These are phyloP conservation scores for Eulacestoma nigropectus DNA, from an alignment of 2,113 vertebrate genomes.

Conservation along the genomic window DNA sequence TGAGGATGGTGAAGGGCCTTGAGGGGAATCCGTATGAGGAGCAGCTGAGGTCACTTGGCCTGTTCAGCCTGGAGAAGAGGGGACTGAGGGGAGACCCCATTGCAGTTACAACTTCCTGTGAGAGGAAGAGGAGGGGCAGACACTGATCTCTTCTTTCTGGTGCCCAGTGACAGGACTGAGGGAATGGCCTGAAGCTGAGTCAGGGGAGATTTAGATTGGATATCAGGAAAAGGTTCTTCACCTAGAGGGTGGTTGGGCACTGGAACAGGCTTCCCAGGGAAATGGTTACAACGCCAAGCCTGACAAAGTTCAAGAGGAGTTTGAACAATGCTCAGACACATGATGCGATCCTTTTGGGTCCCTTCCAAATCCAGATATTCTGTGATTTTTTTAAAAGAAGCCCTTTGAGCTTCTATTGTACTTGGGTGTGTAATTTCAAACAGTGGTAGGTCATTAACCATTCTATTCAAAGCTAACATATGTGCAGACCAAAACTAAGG, in stretches of 20 bases:
- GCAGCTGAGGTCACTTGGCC: fast-evolving
- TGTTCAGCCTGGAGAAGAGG: background rate
- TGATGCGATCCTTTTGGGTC: background rate
- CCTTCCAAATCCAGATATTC: background rate
- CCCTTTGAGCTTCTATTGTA: background rate
- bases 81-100: background rate
- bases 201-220: background rate
- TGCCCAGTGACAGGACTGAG: background rate
- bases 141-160: background rate
- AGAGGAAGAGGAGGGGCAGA: background rate
- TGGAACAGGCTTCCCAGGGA: background rate
- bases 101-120: background rate
- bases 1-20: background rate
- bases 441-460: background rate
- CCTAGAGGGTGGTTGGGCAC: fast-evolving
- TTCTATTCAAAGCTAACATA: background rate
- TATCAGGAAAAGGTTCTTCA: background rate
- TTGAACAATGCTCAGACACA: background rate
- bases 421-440: background rate
- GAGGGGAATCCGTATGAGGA: fast-evolving
- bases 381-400: background rate
- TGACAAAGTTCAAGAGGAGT: background rate
- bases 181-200: background rate
- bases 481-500: background rate
- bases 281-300: background rate